phyloP scores from a whole-genome alignment of 2,113 vertebrate genomes.

The Proterorhinus semilunaris region DNA sequence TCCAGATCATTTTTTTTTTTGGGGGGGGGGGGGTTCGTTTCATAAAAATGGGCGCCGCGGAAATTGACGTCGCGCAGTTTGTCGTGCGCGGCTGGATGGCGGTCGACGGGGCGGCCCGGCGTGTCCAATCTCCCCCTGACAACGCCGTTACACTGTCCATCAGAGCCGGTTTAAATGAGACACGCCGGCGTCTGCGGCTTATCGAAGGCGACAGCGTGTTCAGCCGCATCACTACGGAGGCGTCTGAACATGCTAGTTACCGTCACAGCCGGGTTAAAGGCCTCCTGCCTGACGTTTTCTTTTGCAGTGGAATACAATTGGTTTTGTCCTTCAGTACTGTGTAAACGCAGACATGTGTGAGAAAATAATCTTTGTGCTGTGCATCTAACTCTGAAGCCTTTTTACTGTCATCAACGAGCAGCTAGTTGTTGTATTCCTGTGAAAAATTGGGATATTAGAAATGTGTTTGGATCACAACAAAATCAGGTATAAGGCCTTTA shows the following conservation, averaged over 20 bases:
- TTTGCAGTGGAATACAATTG: no score
- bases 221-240: background rate
- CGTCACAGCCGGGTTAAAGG: background rate
- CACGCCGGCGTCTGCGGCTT: background rate
- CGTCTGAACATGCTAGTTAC: background rate
- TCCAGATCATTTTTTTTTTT: background rate
- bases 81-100: background rate
- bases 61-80: background rate
- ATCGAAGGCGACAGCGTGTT: background rate
- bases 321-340: no score
- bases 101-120: background rate
- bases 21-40: background rate
- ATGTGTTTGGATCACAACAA: no score
- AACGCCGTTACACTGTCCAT: background rate
- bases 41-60: background rate
- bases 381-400: background rate
- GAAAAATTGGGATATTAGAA: no score
- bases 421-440: no score
- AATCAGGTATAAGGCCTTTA: no score
- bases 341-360: no score
- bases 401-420: no score
- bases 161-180: background rate
- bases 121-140: background rate
- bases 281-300: no score
- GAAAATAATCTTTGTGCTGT: background rate